Evolutionary conservation across 2,113 vertebrate genomes (phyloP).

Genomic region (Siniperca chuatsi): DNA sequence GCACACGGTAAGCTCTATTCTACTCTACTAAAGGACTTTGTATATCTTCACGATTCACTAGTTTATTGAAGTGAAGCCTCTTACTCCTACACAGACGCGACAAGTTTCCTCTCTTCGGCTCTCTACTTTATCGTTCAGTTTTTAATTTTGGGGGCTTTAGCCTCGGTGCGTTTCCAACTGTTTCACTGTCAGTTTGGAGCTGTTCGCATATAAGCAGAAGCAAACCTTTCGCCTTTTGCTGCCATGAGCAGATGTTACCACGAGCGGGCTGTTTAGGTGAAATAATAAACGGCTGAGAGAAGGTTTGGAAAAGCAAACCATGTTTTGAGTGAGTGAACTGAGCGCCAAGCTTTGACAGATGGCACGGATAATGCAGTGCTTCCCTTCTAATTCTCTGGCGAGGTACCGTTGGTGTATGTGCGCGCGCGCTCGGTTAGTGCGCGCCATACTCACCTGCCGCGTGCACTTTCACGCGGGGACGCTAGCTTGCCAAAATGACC

Average conservation of each 20-base stretch:
- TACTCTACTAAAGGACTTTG: not conserved
- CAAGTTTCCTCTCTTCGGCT: conserved; percentile 33
- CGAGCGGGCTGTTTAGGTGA: conserved; percentile 10
- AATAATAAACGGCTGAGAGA: not conserved
- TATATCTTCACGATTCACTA: not conserved
- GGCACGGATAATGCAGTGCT: conserved; percentile 11
- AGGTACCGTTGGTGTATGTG: not conserved
- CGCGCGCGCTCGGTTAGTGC: not conserved
- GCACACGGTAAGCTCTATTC: conserved; percentile 60
- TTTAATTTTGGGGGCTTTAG: not conserved
- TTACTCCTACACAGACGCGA: not conserved
- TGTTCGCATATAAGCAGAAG: not conserved
- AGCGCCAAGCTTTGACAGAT: conserved; percentile 39
- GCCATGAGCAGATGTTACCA: not conserved
- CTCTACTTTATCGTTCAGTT: conserved; percentile 16
- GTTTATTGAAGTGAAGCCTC: conserved; percentile 17
- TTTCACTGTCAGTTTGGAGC: conserved; percentile 18
- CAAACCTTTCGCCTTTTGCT: not conserved
- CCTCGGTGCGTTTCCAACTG: conserved; percentile 6
- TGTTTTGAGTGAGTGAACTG: conserved; percentile 18
- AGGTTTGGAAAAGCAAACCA: not conserved
- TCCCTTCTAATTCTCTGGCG: not conserved
- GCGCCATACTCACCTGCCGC: conserved; percentile 61
- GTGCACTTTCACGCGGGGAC: conserved; percentile 27
- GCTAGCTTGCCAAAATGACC: not conserved